phyloP scores from a whole-genome alignment of 2,797 vertebrate genomes.

The Anguilla megastoma region DNA sequence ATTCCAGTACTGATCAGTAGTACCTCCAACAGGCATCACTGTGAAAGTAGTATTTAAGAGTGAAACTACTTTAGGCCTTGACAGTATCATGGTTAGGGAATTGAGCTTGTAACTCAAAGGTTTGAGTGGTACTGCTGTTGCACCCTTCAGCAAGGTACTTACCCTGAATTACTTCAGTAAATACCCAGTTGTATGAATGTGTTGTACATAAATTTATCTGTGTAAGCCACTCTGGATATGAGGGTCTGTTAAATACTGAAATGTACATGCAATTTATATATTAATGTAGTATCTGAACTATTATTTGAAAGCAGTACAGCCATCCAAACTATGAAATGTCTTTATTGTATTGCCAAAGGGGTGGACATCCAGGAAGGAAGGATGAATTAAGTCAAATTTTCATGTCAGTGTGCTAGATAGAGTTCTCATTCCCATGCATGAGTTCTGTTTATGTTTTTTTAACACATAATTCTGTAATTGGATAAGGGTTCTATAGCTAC shows the following conservation, averaged over 20 bases:
- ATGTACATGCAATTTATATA: neutral
- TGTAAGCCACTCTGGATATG: neutral
- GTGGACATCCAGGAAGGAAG: neutral
- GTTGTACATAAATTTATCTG: neutral
- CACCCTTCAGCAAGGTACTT: neutral
- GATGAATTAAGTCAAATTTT: neutral
- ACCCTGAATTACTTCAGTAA: constrained; percentile 6
- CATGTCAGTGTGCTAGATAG: neutral
- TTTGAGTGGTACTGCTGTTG: neutral
- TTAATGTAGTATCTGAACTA: neutral
- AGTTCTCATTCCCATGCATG: neutral
- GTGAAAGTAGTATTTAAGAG: neutral
- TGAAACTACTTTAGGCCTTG: neutral
- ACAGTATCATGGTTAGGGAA: neutral
- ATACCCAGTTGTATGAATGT: neutral
- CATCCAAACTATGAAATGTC: too few species aligned
- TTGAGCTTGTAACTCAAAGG: neutral
- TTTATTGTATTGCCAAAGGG: neutral
- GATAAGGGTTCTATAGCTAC: neutral
- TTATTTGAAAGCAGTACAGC: too few species aligned
- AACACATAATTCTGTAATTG: neutral
- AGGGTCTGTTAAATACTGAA: neutral
- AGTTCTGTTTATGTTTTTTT: neutral
- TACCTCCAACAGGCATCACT: constrained; percentile 17
- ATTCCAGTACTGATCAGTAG: neutral